These are phyloP conservation scores for Drosophila kepulauana DNA, from an alignment of 1,140 invertebrate species.

Conservation along the genomic window DNA sequence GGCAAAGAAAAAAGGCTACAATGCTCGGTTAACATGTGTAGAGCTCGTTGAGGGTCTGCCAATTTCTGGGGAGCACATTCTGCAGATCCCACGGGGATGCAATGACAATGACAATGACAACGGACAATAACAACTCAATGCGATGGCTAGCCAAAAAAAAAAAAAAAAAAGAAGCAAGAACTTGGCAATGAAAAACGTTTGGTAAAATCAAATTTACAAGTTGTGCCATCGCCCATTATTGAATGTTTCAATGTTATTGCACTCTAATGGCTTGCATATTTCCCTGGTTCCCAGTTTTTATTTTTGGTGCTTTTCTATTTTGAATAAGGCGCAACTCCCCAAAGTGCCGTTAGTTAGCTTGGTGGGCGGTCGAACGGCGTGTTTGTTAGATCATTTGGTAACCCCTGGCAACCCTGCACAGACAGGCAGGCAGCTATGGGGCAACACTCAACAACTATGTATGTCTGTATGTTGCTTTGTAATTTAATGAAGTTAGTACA, in stretches of 20 bases:
- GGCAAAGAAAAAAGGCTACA: constrained; percentile 42
- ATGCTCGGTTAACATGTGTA: constrained; percentile 58
- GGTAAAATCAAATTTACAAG: constrained; percentile 73
- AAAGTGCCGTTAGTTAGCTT: constrained; percentile 48
- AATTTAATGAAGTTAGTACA: constrained; percentile 56
- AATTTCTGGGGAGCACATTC: constrained; percentile 52
- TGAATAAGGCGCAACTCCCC: constrained; percentile 39
- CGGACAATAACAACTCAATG: constrained; percentile 58
- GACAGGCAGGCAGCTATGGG: constrained; percentile 1
- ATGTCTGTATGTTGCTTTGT: constrained; percentile 31
- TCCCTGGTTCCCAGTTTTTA: constrained; percentile 19
- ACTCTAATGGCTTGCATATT: constrained; percentile 49
- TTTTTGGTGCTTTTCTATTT: constrained; percentile 31
- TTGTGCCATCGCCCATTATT: constrained; percentile 54
- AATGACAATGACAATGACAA: constrained; percentile 55
- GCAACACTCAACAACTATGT: constrained; percentile 11
- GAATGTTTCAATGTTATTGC: constrained; percentile 68
- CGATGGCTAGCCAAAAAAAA: constrained; percentile 21
- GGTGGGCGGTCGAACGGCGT: constrained; percentile 34
- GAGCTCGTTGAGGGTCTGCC: constrained; percentile 35
- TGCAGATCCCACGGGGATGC: constrained; percentile 75
- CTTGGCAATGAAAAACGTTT: constrained; percentile 62
- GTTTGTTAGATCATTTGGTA: constrained; percentile 39
- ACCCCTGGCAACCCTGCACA: constrained; percentile 53
- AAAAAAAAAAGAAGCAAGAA: constrained; percentile 49